phyloP scores from a whole-genome alignment of 2,113 vertebrate genomes.

The Lasiurus borealis region DNA sequence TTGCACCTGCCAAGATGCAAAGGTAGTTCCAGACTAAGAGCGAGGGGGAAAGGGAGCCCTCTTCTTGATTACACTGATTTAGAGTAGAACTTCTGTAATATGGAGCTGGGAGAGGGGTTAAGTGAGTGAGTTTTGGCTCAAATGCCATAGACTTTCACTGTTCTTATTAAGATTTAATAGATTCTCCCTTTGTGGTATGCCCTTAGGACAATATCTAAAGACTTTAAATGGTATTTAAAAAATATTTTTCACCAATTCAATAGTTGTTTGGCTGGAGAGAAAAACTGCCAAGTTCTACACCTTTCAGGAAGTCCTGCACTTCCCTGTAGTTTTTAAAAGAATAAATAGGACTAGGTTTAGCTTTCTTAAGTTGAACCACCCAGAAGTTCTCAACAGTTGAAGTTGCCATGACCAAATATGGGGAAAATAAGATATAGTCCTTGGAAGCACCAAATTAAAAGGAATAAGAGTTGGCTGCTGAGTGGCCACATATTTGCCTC shows the following conservation, averaged over 20 bases:
- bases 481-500: constrained; percentile 71
- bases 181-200: constrained; percentile 24
- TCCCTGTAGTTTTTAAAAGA: background rate
- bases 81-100: background rate
- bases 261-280: constrained; percentile 13
- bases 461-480: constrained; percentile 48
- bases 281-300: background rate
- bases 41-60: background rate
- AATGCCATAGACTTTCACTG: background rate
- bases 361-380: background rate
- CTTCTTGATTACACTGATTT: background rate
- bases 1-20: background rate
- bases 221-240: constrained; percentile 12
- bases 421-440: constrained; percentile 57
- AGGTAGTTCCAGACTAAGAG: background rate
- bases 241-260: constrained; percentile 15
- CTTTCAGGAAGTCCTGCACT: background rate
- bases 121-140: background rate
- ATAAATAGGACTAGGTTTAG: background rate
- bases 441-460: constrained; percentile 47
- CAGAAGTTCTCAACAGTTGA: background rate
- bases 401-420: constrained; percentile 35
- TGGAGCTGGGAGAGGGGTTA: background rate
- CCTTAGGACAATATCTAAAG: constrained; percentile 36
- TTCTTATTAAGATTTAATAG: constrained; percentile 5